Percentiles rank a stretch among this genome's conserved stretches.
These are phyloP conservation scores for Dicycla oo DNA, from an alignment of 2,888 invertebrate species.

Conservation along the genomic window DNA sequence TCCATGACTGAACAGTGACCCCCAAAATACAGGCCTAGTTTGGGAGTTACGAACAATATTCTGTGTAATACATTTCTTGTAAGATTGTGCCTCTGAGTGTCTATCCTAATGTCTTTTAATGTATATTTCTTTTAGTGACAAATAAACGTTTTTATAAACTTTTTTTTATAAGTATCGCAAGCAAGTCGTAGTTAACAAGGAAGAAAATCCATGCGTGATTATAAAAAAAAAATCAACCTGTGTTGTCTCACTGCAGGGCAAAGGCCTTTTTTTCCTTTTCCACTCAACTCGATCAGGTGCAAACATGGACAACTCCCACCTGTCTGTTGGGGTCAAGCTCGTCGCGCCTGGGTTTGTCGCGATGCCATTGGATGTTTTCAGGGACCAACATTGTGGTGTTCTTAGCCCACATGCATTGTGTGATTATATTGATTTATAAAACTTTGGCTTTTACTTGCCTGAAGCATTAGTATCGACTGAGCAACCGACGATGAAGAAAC, in stretches of 20 bases:
- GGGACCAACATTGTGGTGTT: background rate
- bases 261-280: background rate
- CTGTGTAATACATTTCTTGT: no score
- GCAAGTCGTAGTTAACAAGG: no score
- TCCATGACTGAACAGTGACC: no score
- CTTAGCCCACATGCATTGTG: background rate
- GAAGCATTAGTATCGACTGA: background rate
- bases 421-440: background rate
- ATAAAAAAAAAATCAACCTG: background rate
- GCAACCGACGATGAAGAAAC: background rate
- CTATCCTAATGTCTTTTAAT: no score
- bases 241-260: background rate
- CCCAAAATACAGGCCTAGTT: no score
- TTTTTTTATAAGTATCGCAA: no score
- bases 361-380: background rate
- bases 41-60: no score
- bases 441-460: background rate
- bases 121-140: no score
- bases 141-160: no score
- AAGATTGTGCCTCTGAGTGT: no score
- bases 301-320: background rate
- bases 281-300: background rate
- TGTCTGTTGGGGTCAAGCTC: background rate
- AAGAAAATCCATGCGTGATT: background rate
- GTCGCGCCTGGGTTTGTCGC: background rate